phyloP scores from a whole-genome alignment of 2,888 invertebrate genomes.

The Morpho deidamia region DNA sequence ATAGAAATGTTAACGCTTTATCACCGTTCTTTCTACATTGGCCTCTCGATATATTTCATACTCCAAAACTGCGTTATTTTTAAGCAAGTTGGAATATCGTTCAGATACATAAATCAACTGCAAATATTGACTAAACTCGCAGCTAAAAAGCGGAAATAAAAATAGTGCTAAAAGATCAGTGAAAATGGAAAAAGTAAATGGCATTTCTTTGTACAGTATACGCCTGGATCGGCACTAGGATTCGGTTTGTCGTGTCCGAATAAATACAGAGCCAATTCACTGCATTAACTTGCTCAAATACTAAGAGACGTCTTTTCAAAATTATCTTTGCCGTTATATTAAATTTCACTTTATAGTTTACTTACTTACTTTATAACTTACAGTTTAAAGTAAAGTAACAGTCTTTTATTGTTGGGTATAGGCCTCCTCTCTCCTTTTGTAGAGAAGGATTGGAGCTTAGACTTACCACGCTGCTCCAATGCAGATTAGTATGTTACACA shows the following conservation, averaged over 20 bases:
- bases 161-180: neutral
- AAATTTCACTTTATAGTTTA: neutral
- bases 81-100: too few species aligned
- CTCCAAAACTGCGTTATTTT: too few species aligned
- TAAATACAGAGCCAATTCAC: slow-evolving; percentile 6
- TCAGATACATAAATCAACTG: slow-evolving; percentile 1
- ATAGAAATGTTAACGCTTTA: too few species aligned
- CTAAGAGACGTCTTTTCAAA: neutral
- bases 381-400: too few species aligned
- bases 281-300: slow-evolving; percentile 5
- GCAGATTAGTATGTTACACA: too few species aligned
- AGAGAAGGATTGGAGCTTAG: too few species aligned
- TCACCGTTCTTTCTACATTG: too few species aligned
- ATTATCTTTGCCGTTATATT: neutral
- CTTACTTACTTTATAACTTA: too few species aligned
- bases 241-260: slow-evolving; percentile 5
- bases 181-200: neutral
- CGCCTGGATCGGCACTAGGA: neutral
- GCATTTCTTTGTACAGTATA: neutral
- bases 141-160: slow-evolving; percentile 7
- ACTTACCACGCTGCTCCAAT: too few species aligned
- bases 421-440: too few species aligned
- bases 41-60: too few species aligned
- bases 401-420: too few species aligned
- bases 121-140: slow-evolving; percentile 3